Conservation (phyloP, 1,140 invertebrate species). For the Pachyrhynchus sulphureomaculatus region DNA sequence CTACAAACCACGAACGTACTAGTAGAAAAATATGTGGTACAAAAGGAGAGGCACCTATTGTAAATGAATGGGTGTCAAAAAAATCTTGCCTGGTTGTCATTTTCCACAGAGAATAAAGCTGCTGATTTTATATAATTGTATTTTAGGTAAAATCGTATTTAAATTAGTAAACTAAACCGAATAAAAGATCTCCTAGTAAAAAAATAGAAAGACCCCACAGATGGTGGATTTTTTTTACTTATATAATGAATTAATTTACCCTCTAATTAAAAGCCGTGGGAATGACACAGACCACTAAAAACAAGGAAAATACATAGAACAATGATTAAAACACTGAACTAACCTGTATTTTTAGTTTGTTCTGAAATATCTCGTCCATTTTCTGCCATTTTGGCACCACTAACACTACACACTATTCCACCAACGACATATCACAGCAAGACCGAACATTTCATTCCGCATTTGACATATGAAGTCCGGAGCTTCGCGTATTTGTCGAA, state of each 20-base stretch:
- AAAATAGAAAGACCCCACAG: constrained; percentile 34
- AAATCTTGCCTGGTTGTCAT: constrained; percentile 27
- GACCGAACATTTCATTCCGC: constrained; percentile 21
- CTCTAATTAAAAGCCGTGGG: constrained; percentile 2
- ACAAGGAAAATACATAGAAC: not conserved
- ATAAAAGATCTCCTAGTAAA: constrained; percentile 10
- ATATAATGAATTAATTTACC: constrained; percentile 35
- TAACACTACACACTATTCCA: constrained; percentile 31
- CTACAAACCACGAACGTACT: not conserved
- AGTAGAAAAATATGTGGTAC: too few species aligned
- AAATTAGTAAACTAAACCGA: constrained; percentile 1
- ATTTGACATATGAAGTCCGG: constrained; percentile 7
- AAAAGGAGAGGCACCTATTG: constrained; percentile 12
- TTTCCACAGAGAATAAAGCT: constrained; percentile 17
- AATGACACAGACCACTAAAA: not conserved
- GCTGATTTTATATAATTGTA: not conserved
- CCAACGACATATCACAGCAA: constrained; percentile 36
- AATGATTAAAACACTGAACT: constrained; percentile 27
- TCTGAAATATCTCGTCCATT: constrained; percentile 60
- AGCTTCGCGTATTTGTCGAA: not conserved
- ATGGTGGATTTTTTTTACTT: constrained; percentile 42
- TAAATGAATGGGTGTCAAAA: constrained; percentile 26
- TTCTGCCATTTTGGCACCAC: constrained; percentile 61
- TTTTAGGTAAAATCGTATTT: not conserved
- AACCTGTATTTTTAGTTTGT: constrained; percentile 60